Evolutionary conservation across 1,140 invertebrate genomes (phyloP).

Genomic region (Lordiphosa mommai): DNA sequence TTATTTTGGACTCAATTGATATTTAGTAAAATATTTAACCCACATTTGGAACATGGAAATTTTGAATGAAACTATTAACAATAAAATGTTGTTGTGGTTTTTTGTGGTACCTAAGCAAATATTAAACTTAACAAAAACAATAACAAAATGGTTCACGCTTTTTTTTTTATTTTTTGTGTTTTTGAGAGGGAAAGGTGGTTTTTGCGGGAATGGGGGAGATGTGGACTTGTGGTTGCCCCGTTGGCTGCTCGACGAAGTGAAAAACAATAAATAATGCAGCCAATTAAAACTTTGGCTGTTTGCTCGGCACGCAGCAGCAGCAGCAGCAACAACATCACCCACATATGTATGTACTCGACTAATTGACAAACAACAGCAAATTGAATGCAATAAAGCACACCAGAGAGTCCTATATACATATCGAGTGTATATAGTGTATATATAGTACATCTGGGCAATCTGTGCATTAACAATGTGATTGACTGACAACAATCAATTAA

Average conservation of each 20-base stretch:
- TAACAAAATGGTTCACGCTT: not conserved
- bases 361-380: constrained; percentile 75
- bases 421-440: constrained; percentile 4
- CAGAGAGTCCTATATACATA: constrained; percentile 13
- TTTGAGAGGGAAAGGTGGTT: too few species aligned
- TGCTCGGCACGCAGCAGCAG: constrained; percentile 38
- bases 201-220: not conserved
- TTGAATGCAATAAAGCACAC: constrained; percentile 73
- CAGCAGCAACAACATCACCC: constrained; percentile 18
- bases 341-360: constrained; percentile 31
- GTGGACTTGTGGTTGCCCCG: constrained; percentile 25
- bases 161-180: too few species aligned
- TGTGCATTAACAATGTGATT: constrained; percentile 67
- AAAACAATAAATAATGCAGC: constrained; percentile 77
- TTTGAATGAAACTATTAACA: not conserved
- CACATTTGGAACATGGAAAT: too few species aligned
- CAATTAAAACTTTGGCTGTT: constrained; percentile 74
- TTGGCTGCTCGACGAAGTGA: constrained; percentile 62
- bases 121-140: constrained; percentile 47
- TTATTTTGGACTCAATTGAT: too few species aligned
- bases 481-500: constrained; percentile 75
- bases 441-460: constrained; percentile 40
- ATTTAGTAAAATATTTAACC: too few species aligned
- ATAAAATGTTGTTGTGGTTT: not conserved
- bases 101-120: constrained; percentile 36